Percentiles rank a stretch among this genome's conserved stretches.
Conservation (phyloP, 2,888 invertebrate genomes). For the Lacanobia wlatinum region DNA sequence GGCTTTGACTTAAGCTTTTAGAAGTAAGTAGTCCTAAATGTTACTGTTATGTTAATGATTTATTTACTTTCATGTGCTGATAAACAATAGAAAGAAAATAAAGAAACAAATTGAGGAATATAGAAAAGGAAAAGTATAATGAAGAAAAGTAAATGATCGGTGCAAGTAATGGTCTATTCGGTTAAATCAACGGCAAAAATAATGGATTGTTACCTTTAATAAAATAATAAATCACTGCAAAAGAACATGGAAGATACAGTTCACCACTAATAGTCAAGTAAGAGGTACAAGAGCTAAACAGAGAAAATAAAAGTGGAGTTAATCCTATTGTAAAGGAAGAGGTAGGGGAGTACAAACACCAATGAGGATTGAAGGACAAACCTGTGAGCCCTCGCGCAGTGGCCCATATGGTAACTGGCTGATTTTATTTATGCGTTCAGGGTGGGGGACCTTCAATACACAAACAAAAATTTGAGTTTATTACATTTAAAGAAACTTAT, state of each 20-base stretch:
- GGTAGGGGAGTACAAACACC: slow-evolving; percentile 89
- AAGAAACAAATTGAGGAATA: slow-evolving; percentile 73
- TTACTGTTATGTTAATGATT: slow-evolving; percentile 69
- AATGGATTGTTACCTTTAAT: slow-evolving; percentile 41
- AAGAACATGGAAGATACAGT: slow-evolving; percentile 67
- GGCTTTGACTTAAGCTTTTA: slow-evolving; percentile 80
- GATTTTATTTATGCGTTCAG: slow-evolving; percentile 91
- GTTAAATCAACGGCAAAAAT: slow-evolving; percentile 36
- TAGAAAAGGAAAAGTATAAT: slow-evolving; percentile 70
- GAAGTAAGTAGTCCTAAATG: slow-evolving; percentile 69
- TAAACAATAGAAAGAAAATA: slow-evolving; percentile 85
- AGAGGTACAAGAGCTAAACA: slow-evolving; percentile 74
- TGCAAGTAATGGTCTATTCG: slow-evolving; percentile 75
- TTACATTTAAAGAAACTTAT: slow-evolving; percentile 76
- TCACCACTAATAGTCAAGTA: slow-evolving; percentile 71
- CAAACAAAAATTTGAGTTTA: slow-evolving; percentile 89
- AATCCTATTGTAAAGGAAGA: slow-evolving; percentile 80
- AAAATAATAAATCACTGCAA: slow-evolving; percentile 77
- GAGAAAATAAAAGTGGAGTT: slow-evolving; percentile 73
- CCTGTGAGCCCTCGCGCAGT: slow-evolving; percentile 93
- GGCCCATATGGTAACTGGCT: slow-evolving; percentile 93
- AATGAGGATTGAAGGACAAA: slow-evolving; percentile 90
- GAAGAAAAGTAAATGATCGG: slow-evolving; percentile 76
- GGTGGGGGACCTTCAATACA: slow-evolving; percentile 93
- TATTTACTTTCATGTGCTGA: slow-evolving; percentile 90